phyloP scores from a whole-genome alignment of 2,888 invertebrate species.

The Tuberolachnus salignus region DNA sequence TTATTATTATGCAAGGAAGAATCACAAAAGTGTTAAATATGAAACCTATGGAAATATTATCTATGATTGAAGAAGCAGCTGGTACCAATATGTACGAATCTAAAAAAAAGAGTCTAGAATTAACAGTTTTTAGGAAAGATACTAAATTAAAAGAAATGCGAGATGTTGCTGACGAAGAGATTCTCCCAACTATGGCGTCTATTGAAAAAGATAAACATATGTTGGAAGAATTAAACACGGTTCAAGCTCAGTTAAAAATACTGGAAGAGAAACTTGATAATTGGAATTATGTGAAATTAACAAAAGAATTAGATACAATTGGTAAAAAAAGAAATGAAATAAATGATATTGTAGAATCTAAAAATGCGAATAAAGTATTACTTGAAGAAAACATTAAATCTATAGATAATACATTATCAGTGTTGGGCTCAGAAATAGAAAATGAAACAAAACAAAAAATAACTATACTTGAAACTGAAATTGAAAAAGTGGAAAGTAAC shows the following conservation, averaged over 20 bases:
- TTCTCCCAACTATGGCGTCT: conserved; percentile 32
- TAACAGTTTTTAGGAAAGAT: conserved; percentile 91
- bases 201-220: conserved; percentile 44
- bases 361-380: conserved; percentile 65
- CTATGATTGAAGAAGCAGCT: conserved; percentile 99
- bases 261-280: conserved; percentile 20
- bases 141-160: conserved; percentile 77
- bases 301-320: background rate
- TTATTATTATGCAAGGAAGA: conserved; percentile 98
- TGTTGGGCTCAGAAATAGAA: background rate
- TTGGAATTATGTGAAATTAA: conserved; percentile 25
- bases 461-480: conserved; percentile 32
- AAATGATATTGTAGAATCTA: conserved; percentile 59
- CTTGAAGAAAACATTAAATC: conserved; percentile 69
- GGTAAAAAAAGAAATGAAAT: conserved; percentile 65
- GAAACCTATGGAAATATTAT: conserved; percentile 95
- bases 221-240: conserved; percentile 40
- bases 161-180: conserved; percentile 43
- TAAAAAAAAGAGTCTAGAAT: conserved; percentile 85
- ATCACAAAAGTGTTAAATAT: conserved; percentile 98
- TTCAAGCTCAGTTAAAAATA: conserved; percentile 30
- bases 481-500: conserved; percentile 32
- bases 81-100: conserved; percentile 96
- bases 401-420: conserved; percentile 63
- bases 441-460: background rate